Evolutionary conservation across 2,797 vertebrate species (phyloP).

Genomic region (Acipenser oxyrinchus): DNA sequence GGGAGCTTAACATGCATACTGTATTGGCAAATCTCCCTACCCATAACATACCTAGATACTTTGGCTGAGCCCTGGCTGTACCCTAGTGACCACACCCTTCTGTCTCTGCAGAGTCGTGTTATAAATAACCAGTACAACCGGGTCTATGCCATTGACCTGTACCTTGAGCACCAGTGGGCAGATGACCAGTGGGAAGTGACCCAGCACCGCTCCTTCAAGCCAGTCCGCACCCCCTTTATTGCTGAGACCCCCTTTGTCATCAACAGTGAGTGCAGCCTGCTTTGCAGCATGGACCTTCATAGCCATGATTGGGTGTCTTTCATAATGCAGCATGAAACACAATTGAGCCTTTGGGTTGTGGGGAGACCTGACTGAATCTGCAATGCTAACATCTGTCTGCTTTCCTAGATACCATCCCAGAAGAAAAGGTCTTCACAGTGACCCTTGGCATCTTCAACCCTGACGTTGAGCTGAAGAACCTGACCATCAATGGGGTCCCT

Average conservation of each 20-base stretch:
- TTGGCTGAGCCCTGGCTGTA: no score
- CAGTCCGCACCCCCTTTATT: constrained; percentile 31
- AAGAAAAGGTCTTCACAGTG: constrained; percentile 50
- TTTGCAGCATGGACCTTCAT: no score
- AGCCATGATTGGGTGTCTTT: no score
- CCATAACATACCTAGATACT: no score
- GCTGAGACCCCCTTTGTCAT: constrained; percentile 29
- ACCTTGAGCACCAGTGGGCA: constrained; percentile 44
- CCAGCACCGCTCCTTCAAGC: constrained; percentile 40
- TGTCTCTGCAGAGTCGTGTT: constrained; percentile 35
- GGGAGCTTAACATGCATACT: no score
- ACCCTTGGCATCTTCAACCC: constrained; percentile 53
- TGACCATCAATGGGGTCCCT: constrained; percentile 46
- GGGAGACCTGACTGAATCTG: no score
- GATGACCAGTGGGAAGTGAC: constrained; percentile 43
- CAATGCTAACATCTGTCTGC: background rate
- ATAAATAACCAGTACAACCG: constrained; percentile 36
- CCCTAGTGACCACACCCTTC: background rate
- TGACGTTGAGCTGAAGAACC: constrained; percentile 47
- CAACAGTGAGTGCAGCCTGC: constrained; percentile 27
- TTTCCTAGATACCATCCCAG: constrained; percentile 45
- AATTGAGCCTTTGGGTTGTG: no score
- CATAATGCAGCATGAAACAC: background rate
- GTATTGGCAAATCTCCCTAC: no score
- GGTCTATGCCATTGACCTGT: constrained; percentile 37